Evolutionary conservation across 2,888 invertebrate genomes (phyloP).

Genomic region (Hylaea fasciaria): DNA sequence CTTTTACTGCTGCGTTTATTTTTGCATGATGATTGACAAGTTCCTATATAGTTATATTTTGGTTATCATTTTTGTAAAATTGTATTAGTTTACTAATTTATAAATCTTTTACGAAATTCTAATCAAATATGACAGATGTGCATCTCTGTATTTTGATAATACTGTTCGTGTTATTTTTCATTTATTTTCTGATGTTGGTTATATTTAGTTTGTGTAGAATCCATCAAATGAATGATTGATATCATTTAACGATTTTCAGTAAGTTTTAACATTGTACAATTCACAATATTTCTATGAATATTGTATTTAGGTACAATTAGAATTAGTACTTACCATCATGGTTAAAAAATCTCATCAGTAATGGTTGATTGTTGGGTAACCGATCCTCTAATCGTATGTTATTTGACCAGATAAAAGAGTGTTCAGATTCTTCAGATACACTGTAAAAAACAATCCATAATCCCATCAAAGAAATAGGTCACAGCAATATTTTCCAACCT

Average conservation of each 20-base stretch:
- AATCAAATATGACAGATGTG: slow-evolving; percentile 21
- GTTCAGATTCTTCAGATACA: background rate
- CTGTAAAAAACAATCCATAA: slow-evolving; percentile 16
- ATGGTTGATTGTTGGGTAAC: too few relatives aligned
- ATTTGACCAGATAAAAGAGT: background rate
- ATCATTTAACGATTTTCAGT: background rate
- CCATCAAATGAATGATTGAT: slow-evolving; percentile 11
- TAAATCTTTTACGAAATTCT: background rate
- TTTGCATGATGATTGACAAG: background rate
- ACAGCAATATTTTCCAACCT: slow-evolving; percentile 15
- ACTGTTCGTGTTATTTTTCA: slow-evolving; percentile 27
- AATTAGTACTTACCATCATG: too few relatives aligned
- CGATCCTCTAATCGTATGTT: too few relatives aligned
- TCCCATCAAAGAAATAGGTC: slow-evolving; percentile 13
- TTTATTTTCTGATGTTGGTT: slow-evolving; percentile 27
- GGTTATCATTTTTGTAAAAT: background rate
- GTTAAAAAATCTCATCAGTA: too few relatives aligned
- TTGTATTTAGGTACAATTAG: too few relatives aligned
- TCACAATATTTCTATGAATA: background rate
- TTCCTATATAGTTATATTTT: background rate
- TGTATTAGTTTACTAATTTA: background rate
- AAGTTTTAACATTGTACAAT: background rate
- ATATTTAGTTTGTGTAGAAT: slow-evolving; percentile 26
- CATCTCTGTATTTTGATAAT: slow-evolving; percentile 31
- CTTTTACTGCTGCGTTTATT: background rate